Evolutionary conservation across 2,113 vertebrate species (phyloP).

Genomic region (Pavo muticus): DNA sequence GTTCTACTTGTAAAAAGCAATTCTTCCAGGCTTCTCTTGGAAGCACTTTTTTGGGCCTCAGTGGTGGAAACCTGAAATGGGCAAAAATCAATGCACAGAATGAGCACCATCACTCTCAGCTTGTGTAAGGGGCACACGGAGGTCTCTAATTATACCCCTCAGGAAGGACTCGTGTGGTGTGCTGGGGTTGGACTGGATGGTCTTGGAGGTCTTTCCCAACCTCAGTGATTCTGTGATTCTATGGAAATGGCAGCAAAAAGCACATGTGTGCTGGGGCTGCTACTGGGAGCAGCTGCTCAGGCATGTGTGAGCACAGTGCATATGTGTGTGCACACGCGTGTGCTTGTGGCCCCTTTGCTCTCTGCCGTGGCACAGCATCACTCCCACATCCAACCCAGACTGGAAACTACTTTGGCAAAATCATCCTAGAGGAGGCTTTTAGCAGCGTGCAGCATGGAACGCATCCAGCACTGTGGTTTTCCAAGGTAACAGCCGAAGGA

Average conservation of each 20-base stretch:
- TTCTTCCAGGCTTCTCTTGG: not conserved
- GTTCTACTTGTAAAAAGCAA: not conserved
- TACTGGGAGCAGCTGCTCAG: not conserved
- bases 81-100: not conserved
- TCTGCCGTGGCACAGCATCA: fast-evolving
- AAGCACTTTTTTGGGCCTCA: not conserved
- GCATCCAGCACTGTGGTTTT: conserved; percentile 45
- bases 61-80: not conserved
- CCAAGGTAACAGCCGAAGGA: conserved; percentile 10
- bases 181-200: too few species aligned
- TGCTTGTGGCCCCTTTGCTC: fast-evolving
- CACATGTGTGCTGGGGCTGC: fast-evolving
- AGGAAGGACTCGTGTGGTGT: too few species aligned
- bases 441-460: conserved; percentile 9
- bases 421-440: not conserved
- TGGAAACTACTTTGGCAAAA: conserved; percentile 36
- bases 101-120: fast-evolving
- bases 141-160: too few species aligned
- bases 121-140: too few species aligned
- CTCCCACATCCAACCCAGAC: not conserved
- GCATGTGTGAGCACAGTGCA: fast-evolving
- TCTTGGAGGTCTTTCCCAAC: too few species aligned
- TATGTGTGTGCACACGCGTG: fast-evolving
- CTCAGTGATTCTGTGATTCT: too few species aligned
- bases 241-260: not conserved